phyloP scores from a whole-genome alignment of 2,113 vertebrate species.

The Uria lomvia region DNA sequence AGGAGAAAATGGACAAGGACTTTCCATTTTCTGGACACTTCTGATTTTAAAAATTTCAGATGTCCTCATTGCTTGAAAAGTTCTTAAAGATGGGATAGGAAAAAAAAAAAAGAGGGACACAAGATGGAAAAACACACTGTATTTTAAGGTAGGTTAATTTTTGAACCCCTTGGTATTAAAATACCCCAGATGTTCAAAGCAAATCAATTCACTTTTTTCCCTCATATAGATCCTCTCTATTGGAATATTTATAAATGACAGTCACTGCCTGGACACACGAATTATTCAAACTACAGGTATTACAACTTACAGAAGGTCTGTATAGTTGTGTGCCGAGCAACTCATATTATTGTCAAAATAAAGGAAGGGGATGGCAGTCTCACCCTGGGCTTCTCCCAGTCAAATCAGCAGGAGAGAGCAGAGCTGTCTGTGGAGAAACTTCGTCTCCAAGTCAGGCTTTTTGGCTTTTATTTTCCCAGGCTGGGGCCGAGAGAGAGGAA shows the following conservation, averaged over 20 bases:
- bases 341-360: background rate
- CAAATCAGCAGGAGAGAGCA: background rate
- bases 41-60: background rate
- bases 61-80: background rate
- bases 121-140: background rate
- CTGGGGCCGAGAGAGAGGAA: background rate
- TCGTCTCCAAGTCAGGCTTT: background rate
- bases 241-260: background rate
- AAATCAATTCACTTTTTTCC: background rate
- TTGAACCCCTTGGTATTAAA: background rate
- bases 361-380: background rate
- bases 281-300: background rate
- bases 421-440: background rate
- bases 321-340: background rate
- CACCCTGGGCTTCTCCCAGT: background rate
- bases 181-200: background rate
- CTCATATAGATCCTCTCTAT: background rate
- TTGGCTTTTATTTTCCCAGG: background rate
- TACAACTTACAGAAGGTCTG: background rate
- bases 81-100: background rate
- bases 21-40: background rate
- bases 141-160: background rate
- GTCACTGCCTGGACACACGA: background rate
- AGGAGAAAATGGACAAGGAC: background rate
- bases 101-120: background rate